phyloP scores from a whole-genome alignment of 2,888 invertebrate species.

The Sceliomorpha sp. region DNA sequence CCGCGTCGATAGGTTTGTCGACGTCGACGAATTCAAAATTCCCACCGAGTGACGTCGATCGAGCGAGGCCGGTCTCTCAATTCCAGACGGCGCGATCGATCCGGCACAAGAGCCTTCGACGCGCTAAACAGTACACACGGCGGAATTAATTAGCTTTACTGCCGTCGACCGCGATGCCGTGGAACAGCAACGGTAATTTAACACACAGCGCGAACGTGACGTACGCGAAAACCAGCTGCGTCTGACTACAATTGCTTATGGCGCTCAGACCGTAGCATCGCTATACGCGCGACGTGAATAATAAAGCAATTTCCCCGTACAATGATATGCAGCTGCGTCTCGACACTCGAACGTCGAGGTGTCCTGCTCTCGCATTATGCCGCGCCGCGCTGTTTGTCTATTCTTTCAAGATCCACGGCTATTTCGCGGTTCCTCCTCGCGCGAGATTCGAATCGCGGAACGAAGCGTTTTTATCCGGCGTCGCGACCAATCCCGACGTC shows the following conservation, averaged over 20 bases:
- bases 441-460: not conserved
- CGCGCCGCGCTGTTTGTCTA: not conserved
- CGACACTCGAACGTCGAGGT: constrained; percentile 9
- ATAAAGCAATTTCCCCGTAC: constrained; percentile 41
- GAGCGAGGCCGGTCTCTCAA: constrained; percentile 13
- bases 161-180: constrained; percentile 25
- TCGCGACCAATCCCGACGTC: too few relatives aligned
- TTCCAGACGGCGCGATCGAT: constrained; percentile 36
- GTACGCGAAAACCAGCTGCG: constrained; percentile 37
- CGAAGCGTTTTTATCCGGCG: too few relatives aligned
- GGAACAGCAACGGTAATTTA: constrained; percentile 19
- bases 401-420: not conserved
- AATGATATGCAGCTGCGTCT: constrained; percentile 26
- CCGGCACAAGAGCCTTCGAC: constrained; percentile 21
- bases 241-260: constrained; percentile 41
- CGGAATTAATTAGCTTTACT: constrained; percentile 44
- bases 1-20: too few relatives aligned
- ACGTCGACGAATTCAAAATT: not conserved
- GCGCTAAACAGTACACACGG: constrained; percentile 22
- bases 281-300: constrained; percentile 28
- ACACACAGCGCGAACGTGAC: constrained; percentile 38
- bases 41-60: constrained; percentile 13
- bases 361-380: not conserved
- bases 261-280: constrained; percentile 11
- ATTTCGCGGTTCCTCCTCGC: not conserved